Conservation (phyloP, 1,140 invertebrate genomes). For the Armadillidium nasatum region DNA sequence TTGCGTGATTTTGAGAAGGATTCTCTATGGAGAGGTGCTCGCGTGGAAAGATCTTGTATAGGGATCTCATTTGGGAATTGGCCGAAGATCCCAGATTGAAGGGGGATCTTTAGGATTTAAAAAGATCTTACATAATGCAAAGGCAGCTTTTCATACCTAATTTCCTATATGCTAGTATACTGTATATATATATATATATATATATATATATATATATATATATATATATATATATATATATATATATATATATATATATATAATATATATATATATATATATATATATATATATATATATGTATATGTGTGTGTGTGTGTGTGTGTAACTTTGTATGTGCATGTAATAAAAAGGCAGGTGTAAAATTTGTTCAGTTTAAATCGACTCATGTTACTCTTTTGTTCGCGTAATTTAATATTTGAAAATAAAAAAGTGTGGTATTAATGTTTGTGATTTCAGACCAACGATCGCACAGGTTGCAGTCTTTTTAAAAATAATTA, state of each 20-base stretch:
- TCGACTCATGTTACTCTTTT: too few relatives aligned
- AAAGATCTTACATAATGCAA: not conserved
- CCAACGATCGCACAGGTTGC: too few relatives aligned
- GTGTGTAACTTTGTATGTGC: not conserved
- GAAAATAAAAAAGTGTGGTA: too few relatives aligned
- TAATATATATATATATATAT: constrained; percentile 6
- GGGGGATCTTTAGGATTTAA: not conserved
- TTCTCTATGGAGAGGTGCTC: not conserved
- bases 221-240: constrained; percentile 6
- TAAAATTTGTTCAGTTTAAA: too few relatives aligned
- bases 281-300: constrained; percentile 6
- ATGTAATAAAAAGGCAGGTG: too few relatives aligned
- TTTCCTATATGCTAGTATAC: too few relatives aligned
- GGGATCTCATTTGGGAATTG: not conserved
- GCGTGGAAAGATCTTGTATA: not conserved
- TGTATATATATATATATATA: too few relatives aligned
- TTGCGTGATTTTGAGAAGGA: not conserved
- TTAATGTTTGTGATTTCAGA: too few relatives aligned
- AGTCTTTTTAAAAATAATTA: too few relatives aligned
- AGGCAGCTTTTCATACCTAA: not conserved
- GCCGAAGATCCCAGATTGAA: not conserved
- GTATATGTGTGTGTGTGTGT: not conserved
- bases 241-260: constrained; percentile 6
- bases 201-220: not conserved
- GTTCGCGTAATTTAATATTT: too few relatives aligned